Conservation (phyloP, 1,140 invertebrate species). For the Achatina immaculata region DNA sequence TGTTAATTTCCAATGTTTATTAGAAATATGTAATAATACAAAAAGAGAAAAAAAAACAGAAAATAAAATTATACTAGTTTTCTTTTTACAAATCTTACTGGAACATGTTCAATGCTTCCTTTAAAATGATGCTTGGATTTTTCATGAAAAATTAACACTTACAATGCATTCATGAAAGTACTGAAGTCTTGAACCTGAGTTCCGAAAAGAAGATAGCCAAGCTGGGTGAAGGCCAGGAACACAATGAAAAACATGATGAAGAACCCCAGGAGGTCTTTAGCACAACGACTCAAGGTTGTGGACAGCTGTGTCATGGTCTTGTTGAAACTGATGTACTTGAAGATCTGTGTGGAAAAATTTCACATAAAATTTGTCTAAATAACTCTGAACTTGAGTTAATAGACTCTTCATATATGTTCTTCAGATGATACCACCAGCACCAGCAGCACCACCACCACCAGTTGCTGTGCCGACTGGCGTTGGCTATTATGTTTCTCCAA, state of each 20-base stretch:
- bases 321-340: slow-evolving; percentile 82
- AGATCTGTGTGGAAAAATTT: slow-evolving; percentile 70
- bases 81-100: no score
- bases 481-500: no score
- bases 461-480: no score
- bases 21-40: no score
- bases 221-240: slow-evolving; percentile 83
- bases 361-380: no score
- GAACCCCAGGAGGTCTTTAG: slow-evolving; percentile 83
- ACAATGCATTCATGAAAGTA: slow-evolving; percentile 76
- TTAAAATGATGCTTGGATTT: no score
- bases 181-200: slow-evolving; percentile 76
- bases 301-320: slow-evolving; percentile 84
- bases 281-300: slow-evolving; percentile 79
- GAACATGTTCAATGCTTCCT: no score
- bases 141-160: slow-evolving; percentile 41
- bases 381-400: slow-evolving; percentile 62
- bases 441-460: slow-evolving; percentile 63
- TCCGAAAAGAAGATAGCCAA: slow-evolving; percentile 72
- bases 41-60: no score
- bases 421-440: slow-evolving; percentile 80
- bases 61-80: no score
- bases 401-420: slow-evolving; percentile 85
- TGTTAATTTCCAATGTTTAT: no score
- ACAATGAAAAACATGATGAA: slow-evolving; percentile 87